These are phyloP conservation scores for Lophotis ruficrista DNA, from an alignment of 2,113 vertebrate species.

Conservation along the genomic window DNA sequence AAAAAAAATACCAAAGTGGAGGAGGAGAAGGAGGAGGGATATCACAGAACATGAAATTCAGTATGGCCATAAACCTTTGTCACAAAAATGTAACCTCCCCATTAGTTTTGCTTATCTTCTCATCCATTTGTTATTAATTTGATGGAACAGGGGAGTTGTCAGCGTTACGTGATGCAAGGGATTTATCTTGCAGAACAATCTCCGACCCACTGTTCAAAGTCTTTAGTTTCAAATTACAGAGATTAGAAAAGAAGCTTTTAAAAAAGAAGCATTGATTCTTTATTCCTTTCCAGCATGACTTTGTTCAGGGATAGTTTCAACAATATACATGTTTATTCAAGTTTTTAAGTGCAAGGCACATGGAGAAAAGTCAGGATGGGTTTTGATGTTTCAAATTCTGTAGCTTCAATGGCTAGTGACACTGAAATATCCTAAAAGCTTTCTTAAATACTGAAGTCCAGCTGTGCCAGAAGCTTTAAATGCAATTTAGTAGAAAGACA, in stretches of 20 bases:
- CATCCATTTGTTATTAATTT: slow-evolving; percentile 82
- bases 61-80: slow-evolving; percentile 74
- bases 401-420: slow-evolving; percentile 77
- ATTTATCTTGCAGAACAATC: slow-evolving; percentile 82
- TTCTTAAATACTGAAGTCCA: slow-evolving; percentile 75
- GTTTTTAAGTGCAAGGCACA: slow-evolving; percentile 58
- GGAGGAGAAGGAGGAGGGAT: slow-evolving; percentile 44
- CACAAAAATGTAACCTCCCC: slow-evolving; percentile 77
- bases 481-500: slow-evolving; percentile 29
- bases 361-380: slow-evolving; percentile 65
- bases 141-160: slow-evolving; percentile 76
- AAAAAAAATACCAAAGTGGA: background rate
- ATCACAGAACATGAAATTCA: slow-evolving; percentile 73
- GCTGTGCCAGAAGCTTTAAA: slow-evolving; percentile 81
- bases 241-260: slow-evolving; percentile 30
- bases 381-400: slow-evolving; percentile 65
- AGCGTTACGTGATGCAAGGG: slow-evolving; percentile 76
- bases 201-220: slow-evolving; percentile 78
- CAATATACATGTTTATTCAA: background rate
- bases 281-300: background rate
- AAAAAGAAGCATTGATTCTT: slow-evolving; percentile 8
- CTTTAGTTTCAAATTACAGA: slow-evolving; percentile 71
- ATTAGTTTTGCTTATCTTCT: slow-evolving; percentile 79
- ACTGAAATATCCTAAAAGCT: slow-evolving; percentile 73
- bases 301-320: background rate